These are phyloP conservation scores for Cantharis flavilabris DNA, from an alignment of 2,888 invertebrate genomes.

Conservation along the genomic window DNA sequence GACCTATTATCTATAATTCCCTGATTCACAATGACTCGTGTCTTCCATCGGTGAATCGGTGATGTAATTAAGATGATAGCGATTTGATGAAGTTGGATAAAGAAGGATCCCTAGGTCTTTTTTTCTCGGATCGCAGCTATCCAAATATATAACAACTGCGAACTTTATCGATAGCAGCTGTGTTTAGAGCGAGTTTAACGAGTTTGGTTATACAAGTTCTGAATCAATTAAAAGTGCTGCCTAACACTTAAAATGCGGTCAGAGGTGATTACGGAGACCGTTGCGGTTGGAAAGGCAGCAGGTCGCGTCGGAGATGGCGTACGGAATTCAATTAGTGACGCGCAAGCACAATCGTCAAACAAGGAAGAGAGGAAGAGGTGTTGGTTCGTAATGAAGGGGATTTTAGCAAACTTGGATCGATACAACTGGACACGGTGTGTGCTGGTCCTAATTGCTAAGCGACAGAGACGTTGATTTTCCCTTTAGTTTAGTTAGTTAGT, in stretches of 20 bases:
- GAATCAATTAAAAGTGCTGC: slow-evolving; percentile 40
- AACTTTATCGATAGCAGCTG: slow-evolving; percentile 7
- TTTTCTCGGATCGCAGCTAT: slow-evolving; percentile 15
- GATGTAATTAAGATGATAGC: slow-evolving; percentile 48
- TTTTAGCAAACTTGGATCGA: slow-evolving; percentile 32
- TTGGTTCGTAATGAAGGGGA: slow-evolving; percentile 37
- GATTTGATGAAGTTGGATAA: slow-evolving; percentile 37
- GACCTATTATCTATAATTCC: slow-evolving; percentile 47
- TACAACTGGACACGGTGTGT: slow-evolving; percentile 31
- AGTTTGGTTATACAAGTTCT: slow-evolving; percentile 31
- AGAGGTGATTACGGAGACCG: slow-evolving; percentile 34
- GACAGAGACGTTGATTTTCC: slow-evolving; percentile 36
- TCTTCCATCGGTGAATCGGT: slow-evolving; percentile 39
- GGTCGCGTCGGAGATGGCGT: slow-evolving; percentile 43
- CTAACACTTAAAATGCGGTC: slow-evolving; percentile 38
- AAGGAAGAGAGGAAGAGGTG: slow-evolving; percentile 35
- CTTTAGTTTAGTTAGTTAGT: slow-evolving; percentile 25
- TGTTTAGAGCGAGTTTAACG: slow-evolving; percentile 32
- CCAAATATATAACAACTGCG: slow-evolving; percentile 15
- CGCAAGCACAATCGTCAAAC: slow-evolving; percentile 36
- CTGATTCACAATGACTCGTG: slow-evolving; percentile 48
- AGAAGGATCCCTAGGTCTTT: background rate
- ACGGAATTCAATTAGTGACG: slow-evolving; percentile 51
- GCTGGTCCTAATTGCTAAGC: slow-evolving; percentile 35
- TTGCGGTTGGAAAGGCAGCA: slow-evolving; percentile 29